These are phyloP conservation scores for Erebia palarica DNA, from an alignment of 2,888 invertebrate species.

Conservation along the genomic window DNA sequence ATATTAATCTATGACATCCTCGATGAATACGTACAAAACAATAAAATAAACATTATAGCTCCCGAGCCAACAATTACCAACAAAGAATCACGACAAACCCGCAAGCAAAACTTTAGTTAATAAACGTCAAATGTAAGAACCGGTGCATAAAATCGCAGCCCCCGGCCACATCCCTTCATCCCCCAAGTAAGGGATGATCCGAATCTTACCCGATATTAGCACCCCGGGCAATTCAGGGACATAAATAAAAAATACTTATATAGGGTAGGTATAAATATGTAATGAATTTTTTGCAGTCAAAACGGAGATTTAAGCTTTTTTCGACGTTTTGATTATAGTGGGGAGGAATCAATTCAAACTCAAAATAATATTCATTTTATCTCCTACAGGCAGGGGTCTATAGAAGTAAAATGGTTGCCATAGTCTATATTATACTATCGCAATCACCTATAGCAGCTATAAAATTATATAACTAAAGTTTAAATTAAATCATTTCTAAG, in stretches of 20 bases:
- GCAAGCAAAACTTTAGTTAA: conserved; percentile 59
- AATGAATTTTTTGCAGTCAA: conserved; percentile 50
- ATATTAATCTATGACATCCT: too few species aligned
- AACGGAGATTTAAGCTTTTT: conserved; percentile 30
- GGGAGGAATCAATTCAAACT: conserved; percentile 16
- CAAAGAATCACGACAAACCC: conserved; percentile 48
- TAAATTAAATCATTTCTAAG: too few species aligned
- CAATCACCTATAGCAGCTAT: too few species aligned
- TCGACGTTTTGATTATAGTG: conserved; percentile 27
- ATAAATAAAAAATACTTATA: conserved; percentile 78
- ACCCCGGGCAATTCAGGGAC: conserved; percentile 69
- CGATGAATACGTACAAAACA: conserved; percentile 18
- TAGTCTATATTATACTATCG: too few species aligned
- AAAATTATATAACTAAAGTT: too few species aligned
- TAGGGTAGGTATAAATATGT: conserved; percentile 63
- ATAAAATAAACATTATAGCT: conserved; percentile 19
- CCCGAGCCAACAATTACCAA: conserved; percentile 43
- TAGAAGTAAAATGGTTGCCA: too few species aligned
- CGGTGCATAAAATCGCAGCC: conserved; percentile 63
- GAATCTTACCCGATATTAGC: conserved; percentile 76
- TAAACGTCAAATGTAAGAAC: conserved; percentile 64
- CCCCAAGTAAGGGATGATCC: conserved; percentile 67
- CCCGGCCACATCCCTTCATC: conserved; percentile 40
- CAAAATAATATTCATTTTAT: neutral
- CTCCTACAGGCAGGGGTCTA: neutral